Evolutionary conservation across 2,888 invertebrate genomes (phyloP), one percentile per base, ranked within the genome.

Genomic region (Seira musarum): DNA sequence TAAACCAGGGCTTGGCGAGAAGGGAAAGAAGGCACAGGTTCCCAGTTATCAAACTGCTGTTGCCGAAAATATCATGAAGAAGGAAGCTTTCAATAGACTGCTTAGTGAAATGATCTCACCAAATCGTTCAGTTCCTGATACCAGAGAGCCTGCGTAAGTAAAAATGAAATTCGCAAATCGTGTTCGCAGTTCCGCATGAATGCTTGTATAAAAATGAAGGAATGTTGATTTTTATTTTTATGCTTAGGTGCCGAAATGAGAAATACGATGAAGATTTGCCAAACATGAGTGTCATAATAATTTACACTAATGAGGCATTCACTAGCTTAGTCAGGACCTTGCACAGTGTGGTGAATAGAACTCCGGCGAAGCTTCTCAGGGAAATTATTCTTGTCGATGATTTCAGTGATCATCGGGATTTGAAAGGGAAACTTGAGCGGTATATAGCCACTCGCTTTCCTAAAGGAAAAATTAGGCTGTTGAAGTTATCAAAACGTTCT

Each of bases 341-440:
- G n/a, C 94, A 95, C 92, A 95, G 95, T 88, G 95, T 96, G n/a
- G 90, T 97, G 70, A 93, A 95, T 88, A 90, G 93, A 89, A 93
- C 93, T 87, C 94, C 92, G 46, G 91, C 90, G 84, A 90, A 89
- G 82, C 91, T 94, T 87, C 90, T 99, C 15, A 93, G 96, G 88
- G 98, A 99, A 90, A 94, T 99, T 78, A 94, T 99, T 87, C 90
- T 99, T 10, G 94, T 98, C n/a, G 98, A 99, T 88, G 98, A 99
- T 89, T 93, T 93, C 89, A 97, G 97, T 85, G 94, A 95, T 53
- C 84, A 83, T 46, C 64, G 84, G 88, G 86, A 94, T 87, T 90
- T 94, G 84, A 93, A 93, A 87, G 93, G 92, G 77, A 93, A 94
- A 87, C 90, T 97, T 71, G 93, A 94, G 85, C 92, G 95, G 88